Evolutionary conservation across 2,113 vertebrate genomes (phyloP), one percentile per base, ranked within the genome.

Genomic region (Dissostichus mawsoni): DNA sequence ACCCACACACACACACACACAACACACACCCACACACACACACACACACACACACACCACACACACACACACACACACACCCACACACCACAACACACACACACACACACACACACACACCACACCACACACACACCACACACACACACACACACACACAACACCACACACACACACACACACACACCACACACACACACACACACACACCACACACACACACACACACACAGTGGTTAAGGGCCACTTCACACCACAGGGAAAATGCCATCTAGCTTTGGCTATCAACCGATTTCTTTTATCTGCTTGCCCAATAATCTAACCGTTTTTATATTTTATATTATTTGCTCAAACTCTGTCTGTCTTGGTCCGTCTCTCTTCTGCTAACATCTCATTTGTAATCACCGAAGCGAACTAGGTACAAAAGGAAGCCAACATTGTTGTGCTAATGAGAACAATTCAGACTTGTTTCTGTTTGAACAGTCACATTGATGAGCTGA

Each of bases 321-420:
- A 11, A 57, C 76, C 86, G 82, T 81, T 53, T 69, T 69, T 45
- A 25, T 29, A 86, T 73, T 89, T 79, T 82, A 79, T 78, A 84
- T 81, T 82, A 80, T 78, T 86, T 83, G 45, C 78, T 58, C 9
- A 10, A 48, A 52, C 58, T 78, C 61, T 69, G 62, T 72, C 69
- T 20, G 47, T 82, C 75, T 72, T 55, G 11, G 52, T 68, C 69
- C 36, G 59, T 58, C 81, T 87, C 68, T 81, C 69, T 47, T 70
- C 61, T 66, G 85, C 84, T 82, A 85, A 79, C 78, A 84, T 89
- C 89, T 91, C 90, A 90, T 90, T 90, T 92, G 86, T 83, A 90
- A 76, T 85, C 85, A 73, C 76, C 73, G 82, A 80, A 82, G 85
- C 85, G 76, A 84, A 78, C 69, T 33, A 66, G 87, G 78, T 79